Conservation (phyloP, 2,797 vertebrate species). For the Apogon hyalosoma region DNA sequence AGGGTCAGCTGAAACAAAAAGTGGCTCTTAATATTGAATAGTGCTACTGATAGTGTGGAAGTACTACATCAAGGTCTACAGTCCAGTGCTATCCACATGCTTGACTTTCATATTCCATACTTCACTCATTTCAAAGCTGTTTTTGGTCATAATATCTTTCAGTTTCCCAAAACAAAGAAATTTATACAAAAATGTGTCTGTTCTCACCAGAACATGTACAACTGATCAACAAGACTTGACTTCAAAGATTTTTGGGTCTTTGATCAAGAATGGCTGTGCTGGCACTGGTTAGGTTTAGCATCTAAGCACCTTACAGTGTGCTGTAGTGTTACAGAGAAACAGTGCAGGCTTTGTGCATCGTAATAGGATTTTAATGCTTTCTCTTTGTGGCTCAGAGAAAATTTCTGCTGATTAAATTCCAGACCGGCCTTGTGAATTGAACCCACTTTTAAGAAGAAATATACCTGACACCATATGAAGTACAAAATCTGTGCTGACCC, state of each 20-base stretch:
- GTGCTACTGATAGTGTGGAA: too few relatives aligned
- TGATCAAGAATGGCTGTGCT: constrained; percentile 10
- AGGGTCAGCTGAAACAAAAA: background rate
- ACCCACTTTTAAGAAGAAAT: constrained; percentile 60
- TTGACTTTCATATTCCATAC: too few relatives aligned
- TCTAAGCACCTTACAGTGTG: constrained; percentile 51
- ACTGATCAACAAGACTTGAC: constrained; percentile 4
- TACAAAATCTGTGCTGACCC: constrained; percentile 29
- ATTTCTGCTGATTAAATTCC: constrained; percentile 81
- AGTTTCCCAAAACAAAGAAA: too few relatives aligned
- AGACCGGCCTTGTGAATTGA: constrained; percentile 67
- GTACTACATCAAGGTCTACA: too few relatives aligned
- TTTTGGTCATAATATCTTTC: too few relatives aligned
- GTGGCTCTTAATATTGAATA: too few relatives aligned
- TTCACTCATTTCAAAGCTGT: too few relatives aligned
- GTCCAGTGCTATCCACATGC: too few relatives aligned
- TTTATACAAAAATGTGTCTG: too few relatives aligned
- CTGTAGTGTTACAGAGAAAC: constrained; percentile 68
- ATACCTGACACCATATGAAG: constrained; percentile 48
- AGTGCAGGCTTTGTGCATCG: constrained; percentile 77
- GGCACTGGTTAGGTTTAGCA: constrained; percentile 51
- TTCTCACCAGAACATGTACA: too few relatives aligned
- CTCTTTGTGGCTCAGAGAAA: constrained; percentile 72
- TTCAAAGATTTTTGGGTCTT: constrained; percentile 30
- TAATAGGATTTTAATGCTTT: constrained; percentile 85